phyloP scores from a whole-genome alignment of 2,113 vertebrate species.

The Progne subis region DNA sequence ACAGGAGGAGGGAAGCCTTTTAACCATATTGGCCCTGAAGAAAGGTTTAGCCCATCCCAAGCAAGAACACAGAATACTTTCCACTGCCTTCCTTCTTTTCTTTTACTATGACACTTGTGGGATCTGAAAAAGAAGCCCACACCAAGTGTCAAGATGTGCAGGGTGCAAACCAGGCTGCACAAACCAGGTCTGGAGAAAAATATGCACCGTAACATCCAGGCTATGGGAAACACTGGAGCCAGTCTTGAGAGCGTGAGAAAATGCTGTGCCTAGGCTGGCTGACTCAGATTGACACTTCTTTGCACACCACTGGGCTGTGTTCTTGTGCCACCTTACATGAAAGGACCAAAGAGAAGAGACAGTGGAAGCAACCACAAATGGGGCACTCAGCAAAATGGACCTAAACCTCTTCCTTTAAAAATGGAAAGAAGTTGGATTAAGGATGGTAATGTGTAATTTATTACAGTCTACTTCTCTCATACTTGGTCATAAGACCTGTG shows the following conservation, averaged over 20 bases:
- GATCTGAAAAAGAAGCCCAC: not conserved
- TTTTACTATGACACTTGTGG: not conserved
- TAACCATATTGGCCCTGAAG: not conserved
- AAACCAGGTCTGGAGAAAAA: not conserved
- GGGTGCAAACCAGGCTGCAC: not conserved
- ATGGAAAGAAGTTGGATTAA: not conserved
- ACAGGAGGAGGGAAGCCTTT: not conserved
- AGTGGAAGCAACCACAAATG: not conserved
- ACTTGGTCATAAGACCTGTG: not conserved
- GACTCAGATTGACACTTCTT: not conserved
- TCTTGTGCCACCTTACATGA: not conserved
- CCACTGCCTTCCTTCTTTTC: not conserved
- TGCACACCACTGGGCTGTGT: not conserved
- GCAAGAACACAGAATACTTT: not conserved
- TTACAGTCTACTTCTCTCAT: not conserved
- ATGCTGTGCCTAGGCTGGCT: not conserved
- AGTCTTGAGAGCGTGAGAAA: not conserved
- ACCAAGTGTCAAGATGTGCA: not conserved
- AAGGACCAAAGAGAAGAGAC: not conserved
- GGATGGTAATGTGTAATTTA: not conserved
- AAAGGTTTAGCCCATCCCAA: not conserved
- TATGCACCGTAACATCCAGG: not conserved
- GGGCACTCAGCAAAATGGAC: not conserved
- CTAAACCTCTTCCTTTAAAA: not conserved
- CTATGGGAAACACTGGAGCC: not conserved